Evolutionary conservation across 2,888 invertebrate species (phyloP), one percentile per base, ranked within the genome.

Genomic region (Creontiades dilutus): DNA sequence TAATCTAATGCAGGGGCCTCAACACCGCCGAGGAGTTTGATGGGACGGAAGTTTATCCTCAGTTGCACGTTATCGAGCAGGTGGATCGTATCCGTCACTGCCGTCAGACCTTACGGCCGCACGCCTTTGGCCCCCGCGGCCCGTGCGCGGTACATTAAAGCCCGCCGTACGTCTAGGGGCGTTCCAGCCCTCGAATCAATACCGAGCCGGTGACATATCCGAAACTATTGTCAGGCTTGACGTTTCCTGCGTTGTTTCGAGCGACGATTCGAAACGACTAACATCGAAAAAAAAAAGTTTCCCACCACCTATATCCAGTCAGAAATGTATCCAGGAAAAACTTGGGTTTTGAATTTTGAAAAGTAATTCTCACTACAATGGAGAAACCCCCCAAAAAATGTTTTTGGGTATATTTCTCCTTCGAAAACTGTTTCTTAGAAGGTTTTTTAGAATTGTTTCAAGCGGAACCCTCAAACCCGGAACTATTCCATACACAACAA

Each of bases 1-100:
- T 78, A 78, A 78, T 78, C 78, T 78, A 78, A 19, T 46, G 78
- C 78, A 47, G 19, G 78, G 78, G 78, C 7, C 78, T 78, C 78
- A 78, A 78, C 78, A 78, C 46, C 37, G n/a, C 46, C 37, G 47
- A n/a, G 46, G 46, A 47, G 78, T 78, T 78, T 78, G 78, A 78
- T 78, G 37, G 78, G 46, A 46, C 16, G 46, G 47, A 47, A 47
- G 78, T 78, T 78, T 47, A 37, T 47, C 78, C 47, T 78, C 37
- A 14, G 37, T 47, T 16, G 37, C n/a, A 78, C 47, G 78, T 78
- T 78, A 78, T 78, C 78, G 46, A 78, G 78, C 78, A 78, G 78
- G 78, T 78, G 78, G 46, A 78, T 78, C 78, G 78, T 47, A 78
- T 78, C 78, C 0, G 37, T 78, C 78, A 78, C 37, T 46, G 23